A percentile compares a stretch with the other conserved stretches of the same genome.
Conservation (phyloP, 2,888 invertebrate species). For the Ypsolopha scabrella region DNA sequence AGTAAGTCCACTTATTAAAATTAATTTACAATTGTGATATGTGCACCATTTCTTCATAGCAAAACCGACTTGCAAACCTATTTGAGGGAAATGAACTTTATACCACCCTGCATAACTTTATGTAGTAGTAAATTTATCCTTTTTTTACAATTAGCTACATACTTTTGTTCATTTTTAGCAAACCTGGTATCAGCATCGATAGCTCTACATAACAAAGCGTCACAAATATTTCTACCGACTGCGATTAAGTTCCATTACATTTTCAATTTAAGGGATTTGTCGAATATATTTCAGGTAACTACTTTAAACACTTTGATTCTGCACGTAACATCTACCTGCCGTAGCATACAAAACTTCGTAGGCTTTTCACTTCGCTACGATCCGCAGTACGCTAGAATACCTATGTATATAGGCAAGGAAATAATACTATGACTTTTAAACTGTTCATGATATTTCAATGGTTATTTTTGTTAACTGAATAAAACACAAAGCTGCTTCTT, state of each 20-base stretch:
- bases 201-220: slow-evolving; percentile 86
- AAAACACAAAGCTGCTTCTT: background rate
- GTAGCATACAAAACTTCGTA: too few relatives aligned
- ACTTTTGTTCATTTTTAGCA: slow-evolving; percentile 26
- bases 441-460: too few relatives aligned
- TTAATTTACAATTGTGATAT: background rate
- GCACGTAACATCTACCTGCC: too few relatives aligned
- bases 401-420: too few relatives aligned
- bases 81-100: too few relatives aligned
- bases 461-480: too few relatives aligned
- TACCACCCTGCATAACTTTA: too few relatives aligned
- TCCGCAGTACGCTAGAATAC: too few relatives aligned
- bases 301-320: background rate
- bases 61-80: too few relatives aligned
- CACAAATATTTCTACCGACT: slow-evolving; percentile 92
- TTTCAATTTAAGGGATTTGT: slow-evolving; percentile 94
- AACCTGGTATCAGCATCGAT: slow-evolving; percentile 87
- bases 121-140: too few relatives aligned
- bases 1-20: slow-evolving; percentile 25
- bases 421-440: too few relatives aligned
- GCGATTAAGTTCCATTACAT: slow-evolving; percentile 97
- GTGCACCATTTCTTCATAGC: background rate
- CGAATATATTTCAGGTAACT: slow-evolving; percentile 91
- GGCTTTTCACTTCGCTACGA: too few relatives aligned
- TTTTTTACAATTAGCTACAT: background rate